Base-by-base conservation (phyloP, 2,888 invertebrate species). In the Parapristionchus giblindavisi region DNA sequence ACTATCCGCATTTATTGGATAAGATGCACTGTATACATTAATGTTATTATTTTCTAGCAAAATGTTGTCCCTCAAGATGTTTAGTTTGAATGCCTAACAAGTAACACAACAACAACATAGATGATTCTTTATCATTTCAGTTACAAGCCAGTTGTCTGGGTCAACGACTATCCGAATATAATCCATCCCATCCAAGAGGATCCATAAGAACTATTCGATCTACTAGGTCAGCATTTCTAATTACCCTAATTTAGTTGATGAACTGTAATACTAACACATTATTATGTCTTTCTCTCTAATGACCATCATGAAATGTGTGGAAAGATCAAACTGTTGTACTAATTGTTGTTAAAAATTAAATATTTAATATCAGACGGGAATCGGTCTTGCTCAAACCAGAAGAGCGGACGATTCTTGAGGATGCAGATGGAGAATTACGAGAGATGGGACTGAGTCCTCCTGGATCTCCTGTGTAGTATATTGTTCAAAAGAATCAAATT, bases 91-190 rank as follows among this genome's bases (percentile, higher is more conserved):
- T 14, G 8, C 43, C 8, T 14, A 17, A 17, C 43, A 43, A 8
- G 17, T 43, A 17, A 43, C 8, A 8, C 43, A 14, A 17, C 43
- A 43, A 17, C 11, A 43, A 17, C 8, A 17, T 14, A 43, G 17
- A 43, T 14, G 43, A 43, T 8, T 43, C 17, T 6, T 56, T 24
- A 56, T 56, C 21, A 24, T 76, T 81, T 68, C 77, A 83, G 83
- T 61, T 83, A 14, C 79, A 79, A 4, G 79, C 80, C 71, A 82
- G 79, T 70, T 78, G 77, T 36, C 65, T 83, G 51, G 83, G 83
- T 2, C 77, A 78, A 32, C 73, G 80, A 14, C 75, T 81, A 58
- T 38, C 77, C 14, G 79, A 79, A 29, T 76, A 76, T 1, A 77
- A 76, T 38, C 77, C 79, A 0, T 61, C 75, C 38, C 79, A 81